Base-by-base conservation (phyloP, 2,888 invertebrate genomes). In the Xestia rhomboidea region DNA sequence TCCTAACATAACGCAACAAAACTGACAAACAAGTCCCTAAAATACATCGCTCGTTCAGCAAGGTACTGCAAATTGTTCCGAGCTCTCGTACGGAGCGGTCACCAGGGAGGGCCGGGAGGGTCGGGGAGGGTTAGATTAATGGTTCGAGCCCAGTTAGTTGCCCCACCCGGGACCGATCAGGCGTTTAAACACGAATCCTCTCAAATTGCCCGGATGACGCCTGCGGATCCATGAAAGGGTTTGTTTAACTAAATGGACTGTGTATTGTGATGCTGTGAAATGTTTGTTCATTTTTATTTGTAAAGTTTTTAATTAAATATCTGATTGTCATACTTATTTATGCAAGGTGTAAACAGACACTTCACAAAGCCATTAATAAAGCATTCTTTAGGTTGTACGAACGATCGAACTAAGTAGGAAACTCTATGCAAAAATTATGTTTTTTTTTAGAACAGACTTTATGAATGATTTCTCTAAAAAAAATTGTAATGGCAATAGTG, bases 81-180 rank as follows among this genome's bases (percentile, higher is more conserved):
- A 81, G 79, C 86, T 82, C 77, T 87, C 81, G 76, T 76, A 21
- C 41, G 64, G 54, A 70, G 78, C 82, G 87, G 79, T 76, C 82
- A 68, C 74, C n/a, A 72, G 80, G 77, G 77, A 84, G 87, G 84
- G 84, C 84, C 85, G 79, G 30, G 91, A 90, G 88, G 89, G 30
- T 57, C n/a, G 83, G 85, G 89, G 91, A 90, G 88, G 89, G 91
- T 89, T 88, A 94, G 93, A 95, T 95, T 94, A 95, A 95, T 94
- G 93, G 92, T 85, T 88, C 90, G 91, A 89, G 84, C 89, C 89
- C 86, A 77, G 86, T 88, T 85, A 88, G 89, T 74, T 76, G 83
- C 85, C 86, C 90, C 89, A 91, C 93, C 94, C 93, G 94, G 95
- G 95, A 95, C 93, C 95, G 95, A 95, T 95, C 93, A 88, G 86